Base-by-base conservation (phyloP, 2,113 vertebrate genomes). In the Marmota monax region DNA sequence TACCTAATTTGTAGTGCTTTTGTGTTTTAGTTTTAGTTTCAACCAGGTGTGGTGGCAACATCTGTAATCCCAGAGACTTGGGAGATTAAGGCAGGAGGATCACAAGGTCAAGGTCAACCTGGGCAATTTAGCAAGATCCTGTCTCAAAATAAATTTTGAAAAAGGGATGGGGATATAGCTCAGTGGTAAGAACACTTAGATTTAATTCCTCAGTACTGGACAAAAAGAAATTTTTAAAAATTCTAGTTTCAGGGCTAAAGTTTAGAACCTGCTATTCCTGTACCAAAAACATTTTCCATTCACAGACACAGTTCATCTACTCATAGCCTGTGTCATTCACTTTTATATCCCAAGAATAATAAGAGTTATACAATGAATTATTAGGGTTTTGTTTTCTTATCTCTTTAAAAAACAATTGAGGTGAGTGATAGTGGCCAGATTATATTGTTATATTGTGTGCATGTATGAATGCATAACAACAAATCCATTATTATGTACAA, bases 191-290 rank as follows among this genome's bases (percentile, higher is more conserved):
- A 3, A 18, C 23, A 8, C 23, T 27, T 63, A 25, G 61, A 23
- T 63, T 51, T 27, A 23, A 63, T 25, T 27, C 61, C 23, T 63
- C 9, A 23, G 9, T 63, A 63, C 61, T 63, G 22, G 61, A 11
- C 9, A 27, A 63, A 27, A 25, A 63, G 2, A 63, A 22, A 27
- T 93, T 80, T 88, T 67, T 17, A 93, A 84, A 45, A 63, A 63
- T 88, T 93, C 67, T 16, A 90, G 34, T 42, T 96, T 93, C 78
- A 58, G 69, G 51, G 20, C 45, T 94, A 48, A 91, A 90, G 70
- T 74, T 73, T 87, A 25, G 63, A 94, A 92, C 10, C 70, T 94
- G 13, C 23, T 92, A 88, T 70, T 96, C 61, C 93, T 1, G 89
- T 86, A 56, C 48, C 39, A 86, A 78, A 78, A 82, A 34, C 48